Percentiles rank a stretch among this genome's conserved stretches.
Evolutionary conservation across 2,113 vertebrate species (phyloP).

Genomic region (Psammodynastes pulverulentus): DNA sequence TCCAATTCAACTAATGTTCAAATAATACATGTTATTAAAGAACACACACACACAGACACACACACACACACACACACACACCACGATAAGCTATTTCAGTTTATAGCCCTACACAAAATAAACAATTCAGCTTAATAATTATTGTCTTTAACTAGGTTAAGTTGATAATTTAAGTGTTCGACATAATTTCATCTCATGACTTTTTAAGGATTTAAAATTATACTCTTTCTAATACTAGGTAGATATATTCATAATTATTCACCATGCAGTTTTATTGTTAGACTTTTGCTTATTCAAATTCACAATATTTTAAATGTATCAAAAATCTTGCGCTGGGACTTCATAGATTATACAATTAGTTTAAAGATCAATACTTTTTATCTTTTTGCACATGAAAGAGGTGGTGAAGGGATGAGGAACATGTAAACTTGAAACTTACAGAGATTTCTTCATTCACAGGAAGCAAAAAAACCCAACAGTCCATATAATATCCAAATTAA

Average conservation of each 20-base stretch:
- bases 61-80: rapidly evolving
- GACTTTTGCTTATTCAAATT: not conserved
- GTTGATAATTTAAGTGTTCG: not conserved
- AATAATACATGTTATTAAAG: constrained; percentile 10
- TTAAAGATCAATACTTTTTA: not conserved
- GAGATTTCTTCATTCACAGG: not conserved
- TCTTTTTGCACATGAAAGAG: not conserved
- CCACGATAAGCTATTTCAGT: not conserved
- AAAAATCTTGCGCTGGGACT: not conserved
- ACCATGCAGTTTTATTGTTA: not conserved
- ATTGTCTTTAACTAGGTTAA: not conserved
- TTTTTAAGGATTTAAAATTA: not conserved
- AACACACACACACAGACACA: not conserved
- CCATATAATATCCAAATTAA: not conserved
- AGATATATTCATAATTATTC: not conserved
- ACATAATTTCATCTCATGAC: not conserved
- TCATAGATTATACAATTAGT: not conserved
- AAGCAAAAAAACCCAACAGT: not conserved
- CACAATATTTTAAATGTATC: not conserved
- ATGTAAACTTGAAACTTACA: not conserved
- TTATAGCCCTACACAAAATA: not conserved
- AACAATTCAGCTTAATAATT: not conserved
- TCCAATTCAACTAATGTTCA: not conserved
- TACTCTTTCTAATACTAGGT: not conserved
- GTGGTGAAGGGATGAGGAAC: not conserved